Evolutionary conservation across 1,140 invertebrate species (phyloP).

Genomic region (Cherax destructor): DNA sequence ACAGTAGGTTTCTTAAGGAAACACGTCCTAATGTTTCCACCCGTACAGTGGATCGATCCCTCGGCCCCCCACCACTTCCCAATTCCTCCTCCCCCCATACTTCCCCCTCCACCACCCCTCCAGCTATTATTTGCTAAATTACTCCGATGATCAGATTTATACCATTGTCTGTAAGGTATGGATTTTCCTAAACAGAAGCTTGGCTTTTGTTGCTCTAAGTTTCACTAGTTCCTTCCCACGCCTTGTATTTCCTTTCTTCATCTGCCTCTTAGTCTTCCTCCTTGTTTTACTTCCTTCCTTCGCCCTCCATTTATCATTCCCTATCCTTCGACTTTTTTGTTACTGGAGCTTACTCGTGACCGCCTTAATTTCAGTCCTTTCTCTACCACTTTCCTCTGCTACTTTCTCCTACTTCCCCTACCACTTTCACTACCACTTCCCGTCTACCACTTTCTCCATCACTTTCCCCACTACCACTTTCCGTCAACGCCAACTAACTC

Average conservation of each 20-base stretch:
- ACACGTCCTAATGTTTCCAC: no score
- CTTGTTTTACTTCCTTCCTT: neutral
- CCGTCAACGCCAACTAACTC: neutral
- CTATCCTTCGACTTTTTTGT: neutral
- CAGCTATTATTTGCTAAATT: no score
- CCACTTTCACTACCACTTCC: neutral
- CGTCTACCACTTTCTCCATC: neutral
- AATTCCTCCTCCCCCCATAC: neutral
- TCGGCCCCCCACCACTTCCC: neutral
- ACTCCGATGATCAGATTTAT: no score
- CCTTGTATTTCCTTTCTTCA: neutral
- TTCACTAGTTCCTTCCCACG: neutral
- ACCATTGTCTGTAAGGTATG: no score
- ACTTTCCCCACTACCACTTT: neutral
- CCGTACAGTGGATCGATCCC: neutral
- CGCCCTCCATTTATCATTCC: neutral
- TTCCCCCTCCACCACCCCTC: neutral
- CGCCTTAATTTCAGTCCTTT: neutral
- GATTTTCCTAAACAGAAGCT: no score
- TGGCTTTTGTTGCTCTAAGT: neutral
- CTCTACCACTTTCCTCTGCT: neutral
- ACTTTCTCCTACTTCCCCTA: neutral
- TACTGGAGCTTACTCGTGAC: neutral
- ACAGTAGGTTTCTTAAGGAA: no score
- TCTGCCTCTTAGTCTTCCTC: neutral